These are phyloP conservation scores for Melanchra persicariae DNA, from an alignment of 2,888 invertebrate genomes.

Conservation along the genomic window DNA sequence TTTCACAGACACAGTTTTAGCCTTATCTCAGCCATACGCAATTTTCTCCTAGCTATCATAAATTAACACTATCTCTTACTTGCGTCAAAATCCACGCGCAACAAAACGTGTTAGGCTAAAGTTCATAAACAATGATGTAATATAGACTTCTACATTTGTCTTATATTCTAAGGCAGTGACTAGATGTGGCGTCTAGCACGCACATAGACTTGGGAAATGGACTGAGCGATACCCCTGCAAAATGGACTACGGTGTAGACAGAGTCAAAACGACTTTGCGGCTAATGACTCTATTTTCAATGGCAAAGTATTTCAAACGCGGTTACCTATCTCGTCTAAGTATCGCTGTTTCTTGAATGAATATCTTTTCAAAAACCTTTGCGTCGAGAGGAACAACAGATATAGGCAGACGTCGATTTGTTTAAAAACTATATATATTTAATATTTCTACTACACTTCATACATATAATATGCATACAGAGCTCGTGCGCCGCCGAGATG, in stretches of 20 bases:
- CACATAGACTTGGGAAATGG: not conserved
- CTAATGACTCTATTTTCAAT: not conserved
- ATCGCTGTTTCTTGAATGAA: too few species aligned
- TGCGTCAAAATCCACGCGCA: constrained; percentile 28
- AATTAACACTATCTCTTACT: not conserved
- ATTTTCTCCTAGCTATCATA: not conserved
- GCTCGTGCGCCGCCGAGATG: too few species aligned
- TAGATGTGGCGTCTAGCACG: not conserved
- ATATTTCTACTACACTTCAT: too few species aligned
- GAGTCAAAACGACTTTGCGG: not conserved
- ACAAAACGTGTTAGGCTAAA: constrained; percentile 14
- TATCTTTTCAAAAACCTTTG: too few species aligned
- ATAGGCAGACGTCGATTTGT: too few species aligned
- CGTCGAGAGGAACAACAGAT: too few species aligned
- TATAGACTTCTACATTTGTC: not conserved
- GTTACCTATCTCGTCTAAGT: too few species aligned
- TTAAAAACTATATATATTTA: too few species aligned
- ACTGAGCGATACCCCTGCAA: not conserved
- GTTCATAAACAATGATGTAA: constrained; percentile 37
- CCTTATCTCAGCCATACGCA: not conserved
- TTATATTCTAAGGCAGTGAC: not conserved
- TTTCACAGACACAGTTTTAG: not conserved
- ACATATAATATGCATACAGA: too few species aligned
- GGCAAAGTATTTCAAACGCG: too few species aligned
- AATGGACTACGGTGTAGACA: not conserved